phyloP scores from a whole-genome alignment of 2,113 vertebrate species.

The Collichthys lucidus region DNA sequence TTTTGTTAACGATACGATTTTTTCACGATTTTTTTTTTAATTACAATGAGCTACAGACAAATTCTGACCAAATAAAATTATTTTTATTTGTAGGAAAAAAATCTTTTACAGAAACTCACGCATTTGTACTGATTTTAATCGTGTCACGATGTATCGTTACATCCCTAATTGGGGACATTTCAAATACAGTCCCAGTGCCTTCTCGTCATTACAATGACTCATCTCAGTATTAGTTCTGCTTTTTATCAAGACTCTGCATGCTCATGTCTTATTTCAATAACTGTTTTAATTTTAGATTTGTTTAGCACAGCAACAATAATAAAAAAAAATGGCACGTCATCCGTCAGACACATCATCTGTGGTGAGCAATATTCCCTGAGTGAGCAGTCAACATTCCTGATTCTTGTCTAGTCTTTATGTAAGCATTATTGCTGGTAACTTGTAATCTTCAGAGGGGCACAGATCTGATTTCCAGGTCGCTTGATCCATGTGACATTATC shows the following conservation, averaged over 20 bases:
- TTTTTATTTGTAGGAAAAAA: too few species aligned
- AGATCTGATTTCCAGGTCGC: not conserved
- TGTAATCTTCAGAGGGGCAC: not conserved
- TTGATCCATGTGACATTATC: conserved; percentile 18
- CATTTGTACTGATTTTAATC: too few species aligned
- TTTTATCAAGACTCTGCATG: not conserved
- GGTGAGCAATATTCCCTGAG: not conserved
- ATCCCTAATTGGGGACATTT: not conserved
- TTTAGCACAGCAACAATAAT: not conserved
- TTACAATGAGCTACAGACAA: too few species aligned
- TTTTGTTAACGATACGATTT: too few species aligned
- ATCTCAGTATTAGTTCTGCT: not conserved
- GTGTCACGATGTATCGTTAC: too few species aligned
- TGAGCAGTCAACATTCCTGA: not conserved
- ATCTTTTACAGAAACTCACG: too few species aligned
- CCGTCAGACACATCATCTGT: not conserved
- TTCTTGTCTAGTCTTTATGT: too few species aligned
- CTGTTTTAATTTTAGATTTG: conserved; percentile 11
- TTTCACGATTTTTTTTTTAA: too few species aligned
- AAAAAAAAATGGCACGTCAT: not conserved
- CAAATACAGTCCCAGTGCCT: not conserved
- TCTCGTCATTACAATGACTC: conserved; percentile 6
- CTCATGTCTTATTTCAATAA: conserved; percentile 1
- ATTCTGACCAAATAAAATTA: too few species aligned
- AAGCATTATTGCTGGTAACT: not conserved